Conservation (phyloP, 1,140 invertebrate species). For the Hylyphantes graminicola region DNA sequence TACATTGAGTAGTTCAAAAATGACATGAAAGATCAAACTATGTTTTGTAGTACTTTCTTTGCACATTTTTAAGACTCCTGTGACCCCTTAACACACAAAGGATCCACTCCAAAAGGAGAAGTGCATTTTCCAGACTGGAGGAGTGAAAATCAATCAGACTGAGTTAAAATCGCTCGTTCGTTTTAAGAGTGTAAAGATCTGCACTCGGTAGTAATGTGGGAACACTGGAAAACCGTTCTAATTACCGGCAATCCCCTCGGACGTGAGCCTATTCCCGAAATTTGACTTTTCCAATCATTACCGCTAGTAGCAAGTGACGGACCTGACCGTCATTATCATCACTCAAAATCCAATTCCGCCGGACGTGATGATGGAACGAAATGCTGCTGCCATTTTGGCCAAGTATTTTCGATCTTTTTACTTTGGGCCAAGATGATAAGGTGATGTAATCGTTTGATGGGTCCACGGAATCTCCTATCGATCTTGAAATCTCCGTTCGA, state of each 20-base stretch:
- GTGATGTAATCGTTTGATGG: neutral
- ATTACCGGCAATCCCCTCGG: constrained; percentile 1
- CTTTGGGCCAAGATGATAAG: neutral
- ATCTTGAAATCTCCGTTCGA: too few species aligned
- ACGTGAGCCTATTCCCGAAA: constrained; percentile 52
- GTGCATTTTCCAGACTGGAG: too few species aligned
- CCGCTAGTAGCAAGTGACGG: constrained; percentile 26
- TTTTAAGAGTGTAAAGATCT: too few species aligned
- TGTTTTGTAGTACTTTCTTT: too few species aligned
- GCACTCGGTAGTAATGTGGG: neutral
- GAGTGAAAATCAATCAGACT: too few species aligned
- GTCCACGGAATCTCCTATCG: neutral
- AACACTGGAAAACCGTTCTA: constrained; percentile 36
- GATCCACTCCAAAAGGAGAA: too few species aligned
- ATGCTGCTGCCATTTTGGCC: neutral
- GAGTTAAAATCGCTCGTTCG: too few species aligned
- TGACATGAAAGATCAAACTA: too few species aligned
- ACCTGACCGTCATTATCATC: constrained; percentile 46
- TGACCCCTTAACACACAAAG: too few species aligned
- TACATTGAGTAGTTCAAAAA: too few species aligned
- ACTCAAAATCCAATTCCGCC: constrained; percentile 54
- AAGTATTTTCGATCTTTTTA: neutral
- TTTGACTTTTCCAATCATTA: constrained; percentile 38
- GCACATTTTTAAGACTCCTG: too few species aligned
- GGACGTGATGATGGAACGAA: constrained; percentile 51